Percentiles rank a stretch among this genome's conserved stretches.
Evolutionary conservation across 2,113 vertebrate species (phyloP).

Genomic region (Xenus cinereus): DNA sequence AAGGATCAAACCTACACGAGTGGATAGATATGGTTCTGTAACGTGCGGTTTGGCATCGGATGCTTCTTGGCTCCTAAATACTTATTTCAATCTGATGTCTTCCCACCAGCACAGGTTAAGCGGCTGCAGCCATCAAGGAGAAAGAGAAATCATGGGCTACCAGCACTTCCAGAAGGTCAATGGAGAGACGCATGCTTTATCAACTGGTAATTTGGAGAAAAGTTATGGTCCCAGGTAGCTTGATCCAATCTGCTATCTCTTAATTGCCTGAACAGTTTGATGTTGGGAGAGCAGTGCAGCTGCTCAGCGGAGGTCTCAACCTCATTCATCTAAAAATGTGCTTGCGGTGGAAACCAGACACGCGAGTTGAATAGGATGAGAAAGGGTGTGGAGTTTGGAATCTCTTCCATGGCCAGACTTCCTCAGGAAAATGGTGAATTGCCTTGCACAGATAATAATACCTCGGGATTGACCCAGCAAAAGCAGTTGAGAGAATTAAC

Average conservation of each 20-base stretch:
- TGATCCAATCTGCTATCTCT: neutral
- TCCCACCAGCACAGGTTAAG: neutral
- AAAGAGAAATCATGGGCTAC: neutral
- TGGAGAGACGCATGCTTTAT: neutral
- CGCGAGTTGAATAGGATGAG: neutral
- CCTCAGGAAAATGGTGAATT: slow-evolving; percentile 16
- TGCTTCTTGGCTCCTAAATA: neutral
- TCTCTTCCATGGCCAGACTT: neutral
- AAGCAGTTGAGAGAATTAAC: slow-evolving; percentile 30
- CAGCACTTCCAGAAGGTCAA: neutral
- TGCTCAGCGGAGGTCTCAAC: neutral
- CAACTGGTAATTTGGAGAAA: neutral
- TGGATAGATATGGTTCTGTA: neutral
- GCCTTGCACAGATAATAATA: neutral
- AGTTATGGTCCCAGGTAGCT: neutral
- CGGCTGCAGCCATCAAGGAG: neutral
- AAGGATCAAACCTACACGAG: slow-evolving; percentile 10
- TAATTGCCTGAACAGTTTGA: neutral
- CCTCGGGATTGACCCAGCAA: neutral
- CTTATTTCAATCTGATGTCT: neutral
- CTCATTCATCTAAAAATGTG: neutral
- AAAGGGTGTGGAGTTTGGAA: neutral
- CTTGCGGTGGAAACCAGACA: neutral
- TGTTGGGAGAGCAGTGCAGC: neutral
- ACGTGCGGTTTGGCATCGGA: neutral